Base-by-base conservation (phyloP, 2,888 invertebrate species). In the Scaeva pyrastri region DNA sequence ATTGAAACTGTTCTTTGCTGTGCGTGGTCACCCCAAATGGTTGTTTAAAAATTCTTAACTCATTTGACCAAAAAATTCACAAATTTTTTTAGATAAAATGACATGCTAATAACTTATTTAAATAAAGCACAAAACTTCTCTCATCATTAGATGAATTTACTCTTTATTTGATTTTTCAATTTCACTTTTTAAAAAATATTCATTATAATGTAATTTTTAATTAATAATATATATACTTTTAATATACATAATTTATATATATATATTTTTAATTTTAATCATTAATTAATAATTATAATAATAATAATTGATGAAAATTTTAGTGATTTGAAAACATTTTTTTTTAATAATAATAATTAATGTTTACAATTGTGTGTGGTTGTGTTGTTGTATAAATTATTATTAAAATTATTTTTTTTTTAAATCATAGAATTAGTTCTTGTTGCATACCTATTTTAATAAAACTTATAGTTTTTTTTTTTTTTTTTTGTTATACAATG, bases 151-250 rank as follows among this genome's bases (percentile, higher is more conserved):
- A 86, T 82, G 86, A 86, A 82, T 78, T 78, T 86, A 74, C 21
- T 74, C 68, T 86, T 86, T 86, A 86, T 86, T 86, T 73, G 71
- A 74, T 75, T 86, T 86, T 81, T 77, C 41, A 82, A 82, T 71
- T 71, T 81, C 81, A 86, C 82, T 64, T 86, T 86, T 86, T 86
- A 86, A 86, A 86, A 86, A 86, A 86, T 86, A 86, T 82, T 82
- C 74, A 86, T 82, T 73, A 77, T 70, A 79, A 84, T 74, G 64
- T 71, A 70, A 78, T 77, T 76, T 73, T 80, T 77, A 70, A 81
- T 85, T 76, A 58, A 84, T 71, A 74, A 84, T 71, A 74, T 79
- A 85, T 85, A 76, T n/a, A n/a, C 48, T 73, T 81, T 77, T 71
- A 62, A 86, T 77, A 70, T 86, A 81, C 62, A 78, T 71, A 55